A percentile compares a stretch with the other conserved stretches of the same genome.
phyloP scores from a whole-genome alignment of 2,797 vertebrate genomes.

The Cephalopachus bancanus region DNA sequence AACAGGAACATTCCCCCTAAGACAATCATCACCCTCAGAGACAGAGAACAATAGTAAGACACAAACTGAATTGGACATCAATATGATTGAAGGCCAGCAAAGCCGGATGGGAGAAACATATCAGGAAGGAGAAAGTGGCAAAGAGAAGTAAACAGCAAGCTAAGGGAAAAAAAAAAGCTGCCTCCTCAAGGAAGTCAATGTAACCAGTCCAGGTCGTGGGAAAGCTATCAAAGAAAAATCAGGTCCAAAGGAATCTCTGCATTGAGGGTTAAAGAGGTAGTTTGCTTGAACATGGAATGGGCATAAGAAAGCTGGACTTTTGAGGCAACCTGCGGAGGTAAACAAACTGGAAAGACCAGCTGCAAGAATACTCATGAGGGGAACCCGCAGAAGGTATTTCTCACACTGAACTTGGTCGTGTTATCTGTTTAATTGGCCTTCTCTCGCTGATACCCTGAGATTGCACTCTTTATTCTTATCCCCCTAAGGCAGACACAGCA shows the following conservation, averaged over 20 bases:
- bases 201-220: background rate
- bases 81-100: background rate
- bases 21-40: background rate
- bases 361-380: background rate
- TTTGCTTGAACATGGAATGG: background rate
- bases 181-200: background rate
- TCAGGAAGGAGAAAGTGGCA: constrained; percentile 31
- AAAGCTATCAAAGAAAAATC: constrained; percentile 34
- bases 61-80: background rate
- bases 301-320: background rate
- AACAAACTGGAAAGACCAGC: background rate
- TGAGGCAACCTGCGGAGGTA: background rate
- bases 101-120: background rate
- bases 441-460: constrained; percentile 18
- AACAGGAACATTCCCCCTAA: background rate
- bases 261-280: background rate
- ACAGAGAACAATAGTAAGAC: background rate
- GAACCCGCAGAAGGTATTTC: background rate
- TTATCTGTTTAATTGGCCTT: background rate
- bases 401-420: background rate
- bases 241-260: background rate
- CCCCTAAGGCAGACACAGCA: background rate
- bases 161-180: background rate
- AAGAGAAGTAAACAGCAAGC: constrained; percentile 57
- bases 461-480: background rate